Evolutionary conservation across 2,113 vertebrate species (phyloP), one percentile per base, ranked within the genome.

Genomic region (Tachysurus vachellii): DNA sequence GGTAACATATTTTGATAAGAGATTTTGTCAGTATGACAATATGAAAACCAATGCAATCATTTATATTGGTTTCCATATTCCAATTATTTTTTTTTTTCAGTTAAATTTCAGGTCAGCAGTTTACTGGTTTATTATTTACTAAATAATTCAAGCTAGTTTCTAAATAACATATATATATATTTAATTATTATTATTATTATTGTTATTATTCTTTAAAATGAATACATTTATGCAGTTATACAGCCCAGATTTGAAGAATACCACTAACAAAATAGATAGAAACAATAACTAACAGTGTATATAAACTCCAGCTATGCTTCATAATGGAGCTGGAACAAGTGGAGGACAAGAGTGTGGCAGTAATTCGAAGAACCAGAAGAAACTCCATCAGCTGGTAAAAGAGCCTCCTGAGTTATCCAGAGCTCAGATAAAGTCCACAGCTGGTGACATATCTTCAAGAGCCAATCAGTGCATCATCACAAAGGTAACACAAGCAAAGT

Each of bases 271-370:
- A 44, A 61, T 80, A 14, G 11, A 12, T 14, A 61, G 8, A 53
- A 68, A 66, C 53, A 83, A 28, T 83, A 31, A 83, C 26, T 19
- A 53, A 68, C 47, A 36, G 4, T 86, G 13, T 82, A 70, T 87
- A 53, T 86, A 42, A 28, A 62, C 42, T 81, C 68, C 21, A 90
- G 89, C 73, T 80, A 90, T 90, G 86, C 81, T 88, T 90, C 86
- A 66, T 73, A 86, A 88, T 80, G 86, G 44, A 73, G 26, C 47
- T 80, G 84, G 56, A 82, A 81, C 56, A 50, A 80, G 77, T 57
- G 77, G 75, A 84, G 89, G 80, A 54, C 80, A 42, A 17, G 84
- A 80, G 44, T 85, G 77, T 31, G 26, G 86, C 61, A 68, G 61
- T 8, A 84, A 36, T 66, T 13, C 23, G 53, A 61, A 57, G 44